Percentiles rank a stretch among this genome's conserved stretches.
Conservation (phyloP, 2,888 invertebrate species). For the Neelides folsomi region DNA sequence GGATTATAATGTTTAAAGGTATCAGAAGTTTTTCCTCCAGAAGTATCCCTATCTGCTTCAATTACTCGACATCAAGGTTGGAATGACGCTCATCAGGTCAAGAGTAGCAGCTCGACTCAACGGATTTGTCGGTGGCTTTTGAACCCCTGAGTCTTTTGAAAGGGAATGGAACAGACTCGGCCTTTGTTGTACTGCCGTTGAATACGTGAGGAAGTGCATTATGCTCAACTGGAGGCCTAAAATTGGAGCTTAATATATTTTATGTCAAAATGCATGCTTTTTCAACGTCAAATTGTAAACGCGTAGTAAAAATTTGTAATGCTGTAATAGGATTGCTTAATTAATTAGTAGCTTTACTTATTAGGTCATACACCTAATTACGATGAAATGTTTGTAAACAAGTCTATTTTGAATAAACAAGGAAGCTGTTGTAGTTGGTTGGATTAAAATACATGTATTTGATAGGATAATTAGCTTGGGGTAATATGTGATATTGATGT, state of each 20-base stretch:
- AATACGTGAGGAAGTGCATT: conserved; percentile 58
- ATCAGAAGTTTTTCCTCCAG: conserved; percentile 88
- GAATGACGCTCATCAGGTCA: conserved; percentile 57
- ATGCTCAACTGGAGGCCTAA: conserved; percentile 21
- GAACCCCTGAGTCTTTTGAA: conserved; percentile 58
- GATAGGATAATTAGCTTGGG: too few relatives aligned
- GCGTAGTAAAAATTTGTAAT: too few relatives aligned
- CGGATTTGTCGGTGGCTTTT: conserved; percentile 70
- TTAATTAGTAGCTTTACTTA: too few relatives aligned
- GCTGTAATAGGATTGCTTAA: too few relatives aligned
- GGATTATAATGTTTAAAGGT: too few relatives aligned
- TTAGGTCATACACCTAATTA: too few relatives aligned
- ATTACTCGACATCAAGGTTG: conserved; percentile 47
- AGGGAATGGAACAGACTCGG: conserved; percentile 55
- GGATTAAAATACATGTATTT: too few relatives aligned
- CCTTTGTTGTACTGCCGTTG: conserved; percentile 54
- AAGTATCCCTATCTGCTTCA: conserved; percentile 51
- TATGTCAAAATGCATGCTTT: conserved; percentile 2
- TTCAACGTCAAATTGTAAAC: too few relatives aligned
- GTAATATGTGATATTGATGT: too few relatives aligned
- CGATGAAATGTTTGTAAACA: too few relatives aligned
- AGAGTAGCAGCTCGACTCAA: conserved; percentile 73
- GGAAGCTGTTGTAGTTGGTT: too few relatives aligned
- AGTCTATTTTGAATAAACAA: too few relatives aligned
- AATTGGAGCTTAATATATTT: conserved; percentile 16